A percentile compares a stretch with the other conserved stretches of the same genome.
Evolutionary conservation across 2,888 invertebrate species (phyloP).

Genomic region (Cephus sareptanus): DNA sequence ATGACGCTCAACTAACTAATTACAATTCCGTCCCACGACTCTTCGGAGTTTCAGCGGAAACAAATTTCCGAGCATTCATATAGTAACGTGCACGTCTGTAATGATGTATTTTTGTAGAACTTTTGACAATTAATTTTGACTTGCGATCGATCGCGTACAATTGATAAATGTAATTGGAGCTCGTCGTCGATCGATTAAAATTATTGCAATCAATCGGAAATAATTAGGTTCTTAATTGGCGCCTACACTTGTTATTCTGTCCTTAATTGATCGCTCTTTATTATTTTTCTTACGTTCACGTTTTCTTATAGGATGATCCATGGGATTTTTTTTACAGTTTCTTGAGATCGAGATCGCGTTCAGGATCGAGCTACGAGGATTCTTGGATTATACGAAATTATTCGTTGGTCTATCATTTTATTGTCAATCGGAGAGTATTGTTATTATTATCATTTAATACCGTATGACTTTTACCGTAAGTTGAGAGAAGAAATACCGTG

Average conservation of each 20-base stretch:
- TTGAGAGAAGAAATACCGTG: too few species aligned
- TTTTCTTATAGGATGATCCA: too few species aligned
- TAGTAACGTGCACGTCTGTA: too few species aligned
- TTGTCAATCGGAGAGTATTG: too few species aligned
- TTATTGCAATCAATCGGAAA: background rate
- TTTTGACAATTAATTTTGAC: background rate
- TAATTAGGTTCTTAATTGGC: background rate
- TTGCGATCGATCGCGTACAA: background rate
- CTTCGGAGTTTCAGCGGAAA: background rate
- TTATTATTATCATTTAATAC: too few species aligned
- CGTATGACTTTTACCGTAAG: too few species aligned
- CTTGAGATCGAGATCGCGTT: background rate
- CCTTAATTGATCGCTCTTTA: background rate
- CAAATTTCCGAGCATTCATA: background rate
- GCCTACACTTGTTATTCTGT: background rate
- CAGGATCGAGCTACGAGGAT: background rate
- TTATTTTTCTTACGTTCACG: background rate
- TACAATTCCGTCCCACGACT: background rate
- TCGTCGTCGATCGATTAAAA: background rate
- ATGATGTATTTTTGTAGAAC: background rate
- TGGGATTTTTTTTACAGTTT: background rate
- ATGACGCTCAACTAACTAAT: background rate
- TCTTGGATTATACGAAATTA: background rate
- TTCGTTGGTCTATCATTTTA: background rate
- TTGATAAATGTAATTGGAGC: background rate